These are phyloP conservation scores for Acanthosepion lycidas DNA, from an alignment of 2,888 invertebrate species.

Conservation along the genomic window DNA sequence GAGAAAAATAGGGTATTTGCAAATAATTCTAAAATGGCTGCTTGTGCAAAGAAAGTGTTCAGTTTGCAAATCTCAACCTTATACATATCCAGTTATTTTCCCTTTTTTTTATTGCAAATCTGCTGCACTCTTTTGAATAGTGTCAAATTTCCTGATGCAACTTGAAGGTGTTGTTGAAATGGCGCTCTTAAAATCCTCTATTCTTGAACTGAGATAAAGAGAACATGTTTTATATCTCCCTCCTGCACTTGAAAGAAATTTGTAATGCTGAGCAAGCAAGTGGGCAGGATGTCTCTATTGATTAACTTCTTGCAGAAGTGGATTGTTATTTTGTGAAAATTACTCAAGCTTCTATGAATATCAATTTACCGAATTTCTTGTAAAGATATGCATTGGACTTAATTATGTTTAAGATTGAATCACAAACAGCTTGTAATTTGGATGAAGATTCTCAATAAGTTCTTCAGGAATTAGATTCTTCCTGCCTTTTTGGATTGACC, in stretches of 20 bases:
- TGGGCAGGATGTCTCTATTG: background rate
- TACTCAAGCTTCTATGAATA: background rate
- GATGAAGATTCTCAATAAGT: background rate
- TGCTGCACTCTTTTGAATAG: background rate
- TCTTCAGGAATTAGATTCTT: background rate
- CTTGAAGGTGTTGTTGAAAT: background rate
- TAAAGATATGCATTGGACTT: background rate
- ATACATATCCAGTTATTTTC: no score
- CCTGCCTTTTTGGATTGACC: background rate
- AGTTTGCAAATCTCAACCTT: no score
- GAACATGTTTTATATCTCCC: background rate
- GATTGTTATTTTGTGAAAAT: background rate
- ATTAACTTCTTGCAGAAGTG: background rate
- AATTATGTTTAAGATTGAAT: background rate
- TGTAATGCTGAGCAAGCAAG: background rate
- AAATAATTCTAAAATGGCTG: no score
- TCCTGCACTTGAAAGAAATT: background rate
- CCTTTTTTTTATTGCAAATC: background rate
- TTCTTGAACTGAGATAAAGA: background rate
- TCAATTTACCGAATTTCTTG: background rate
- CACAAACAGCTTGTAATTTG: background rate
- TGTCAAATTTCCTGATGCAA: background rate
- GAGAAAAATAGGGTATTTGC: no score
- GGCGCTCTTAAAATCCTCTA: background rate
- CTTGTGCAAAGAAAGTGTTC: no score